phyloP scores from a whole-genome alignment of 2,888 invertebrate species.

The Drosophila maculinotata region DNA sequence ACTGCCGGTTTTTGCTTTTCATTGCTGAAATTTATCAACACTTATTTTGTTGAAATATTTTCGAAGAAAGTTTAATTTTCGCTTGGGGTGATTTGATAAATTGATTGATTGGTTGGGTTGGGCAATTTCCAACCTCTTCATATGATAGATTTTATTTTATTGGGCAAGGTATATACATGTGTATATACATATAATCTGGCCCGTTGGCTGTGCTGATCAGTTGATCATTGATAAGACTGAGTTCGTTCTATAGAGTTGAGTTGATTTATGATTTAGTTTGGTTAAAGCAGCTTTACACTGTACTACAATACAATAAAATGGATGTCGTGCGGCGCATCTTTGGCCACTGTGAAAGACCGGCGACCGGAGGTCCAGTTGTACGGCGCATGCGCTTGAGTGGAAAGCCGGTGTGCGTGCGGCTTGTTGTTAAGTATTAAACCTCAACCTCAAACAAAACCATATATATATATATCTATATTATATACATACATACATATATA shows the following conservation, averaged over 20 bases:
- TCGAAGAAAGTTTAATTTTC: slow-evolving; percentile 44
- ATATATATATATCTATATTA: slow-evolving; percentile 19
- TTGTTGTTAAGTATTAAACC: slow-evolving; percentile 66
- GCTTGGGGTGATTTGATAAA: slow-evolving; percentile 37
- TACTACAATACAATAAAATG: slow-evolving; percentile 5
- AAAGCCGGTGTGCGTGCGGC: slow-evolving; percentile 25
- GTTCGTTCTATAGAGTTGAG: slow-evolving; percentile 8
- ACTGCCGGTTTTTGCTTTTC: slow-evolving; percentile 72
- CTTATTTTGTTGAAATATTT: slow-evolving; percentile 48
- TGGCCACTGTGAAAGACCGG: background rate
- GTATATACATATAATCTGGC: background rate
- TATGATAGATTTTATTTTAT: slow-evolving; percentile 8
- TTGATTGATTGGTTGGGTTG: slow-evolving; percentile 28
- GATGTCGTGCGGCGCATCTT: slow-evolving; percentile 1
- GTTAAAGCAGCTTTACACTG: slow-evolving; percentile 7
- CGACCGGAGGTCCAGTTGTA: slow-evolving; percentile 9
- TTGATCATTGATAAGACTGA: background rate
- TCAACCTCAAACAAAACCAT: slow-evolving; percentile 30
- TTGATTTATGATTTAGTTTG: slow-evolving; percentile 37
- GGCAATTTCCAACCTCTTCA: too few species aligned
- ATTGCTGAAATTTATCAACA: slow-evolving; percentile 32
- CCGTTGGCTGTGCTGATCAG: slow-evolving; percentile 15
- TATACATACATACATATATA: slow-evolving; percentile 22
- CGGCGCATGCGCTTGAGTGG: slow-evolving; percentile 58
- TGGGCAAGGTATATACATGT: slow-evolving; percentile 2